Percentiles rank a stretch among this genome's conserved stretches.
Evolutionary conservation across 2,797 vertebrate species (phyloP).

Genomic region (Huso huso): DNA sequence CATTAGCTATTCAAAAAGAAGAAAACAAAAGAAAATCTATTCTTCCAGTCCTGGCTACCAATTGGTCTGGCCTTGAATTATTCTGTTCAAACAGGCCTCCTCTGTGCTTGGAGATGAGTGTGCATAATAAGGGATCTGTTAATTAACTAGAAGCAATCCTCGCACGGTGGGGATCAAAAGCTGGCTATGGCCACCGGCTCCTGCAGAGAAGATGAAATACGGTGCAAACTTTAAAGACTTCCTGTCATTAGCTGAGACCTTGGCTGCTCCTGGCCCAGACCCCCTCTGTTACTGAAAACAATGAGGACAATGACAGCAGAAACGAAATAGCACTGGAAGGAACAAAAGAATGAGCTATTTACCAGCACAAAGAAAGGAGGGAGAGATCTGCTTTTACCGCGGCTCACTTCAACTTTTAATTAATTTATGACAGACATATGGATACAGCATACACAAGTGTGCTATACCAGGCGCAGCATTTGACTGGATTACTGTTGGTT

Average conservation of each 20-base stretch:
- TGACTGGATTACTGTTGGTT: background rate
- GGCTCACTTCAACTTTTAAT: constrained; percentile 65
- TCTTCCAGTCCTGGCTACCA: constrained; percentile 66
- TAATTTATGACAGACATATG: constrained; percentile 59
- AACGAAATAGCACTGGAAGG: constrained; percentile 62
- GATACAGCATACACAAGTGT: constrained; percentile 33
- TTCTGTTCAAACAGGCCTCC: constrained; percentile 57
- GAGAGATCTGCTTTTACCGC: constrained; percentile 28
- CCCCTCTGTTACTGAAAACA: constrained; percentile 74
- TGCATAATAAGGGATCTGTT: constrained; percentile 83
- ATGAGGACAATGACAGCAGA: constrained; percentile 72
- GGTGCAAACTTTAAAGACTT: constrained; percentile 97
- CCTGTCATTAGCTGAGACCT: constrained; percentile 95
- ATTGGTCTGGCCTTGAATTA: constrained; percentile 71
- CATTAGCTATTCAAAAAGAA: background rate
- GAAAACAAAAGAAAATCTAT: constrained; percentile 20
- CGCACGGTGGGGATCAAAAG: constrained; percentile 87
- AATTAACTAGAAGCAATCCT: constrained; percentile 85
- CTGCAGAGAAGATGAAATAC: constrained; percentile 91
- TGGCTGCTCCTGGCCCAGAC: constrained; percentile 78
- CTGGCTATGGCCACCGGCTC: constrained; percentile 81
- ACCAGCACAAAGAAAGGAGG: constrained; percentile 52
- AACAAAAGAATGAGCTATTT: constrained; percentile 74
- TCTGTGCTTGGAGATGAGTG: constrained; percentile 66
- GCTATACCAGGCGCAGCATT: background rate